Evolutionary conservation across 2,113 vertebrate genomes (phyloP).

Genomic region (Rousettus leschenaultii): DNA sequence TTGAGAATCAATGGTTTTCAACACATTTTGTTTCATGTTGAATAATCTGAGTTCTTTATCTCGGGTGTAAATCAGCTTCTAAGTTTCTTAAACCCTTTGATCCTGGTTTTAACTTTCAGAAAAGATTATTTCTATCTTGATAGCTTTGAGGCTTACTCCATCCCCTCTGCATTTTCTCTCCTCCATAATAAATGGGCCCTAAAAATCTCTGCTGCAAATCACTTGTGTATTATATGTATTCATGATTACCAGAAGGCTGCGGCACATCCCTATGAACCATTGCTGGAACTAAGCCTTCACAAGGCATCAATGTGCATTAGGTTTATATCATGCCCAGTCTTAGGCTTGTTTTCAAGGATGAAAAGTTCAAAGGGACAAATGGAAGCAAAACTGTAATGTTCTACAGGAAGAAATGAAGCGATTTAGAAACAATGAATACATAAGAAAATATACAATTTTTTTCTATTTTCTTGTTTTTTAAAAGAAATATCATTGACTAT

Average conservation of each 20-base stretch:
- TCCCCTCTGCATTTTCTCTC: constrained; percentile 20
- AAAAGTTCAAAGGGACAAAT: not conserved
- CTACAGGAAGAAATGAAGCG: not conserved
- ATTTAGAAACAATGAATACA: not conserved
- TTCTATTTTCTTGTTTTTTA: not conserved
- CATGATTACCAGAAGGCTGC: not conserved
- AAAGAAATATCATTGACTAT: not conserved
- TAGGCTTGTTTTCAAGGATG: not conserved
- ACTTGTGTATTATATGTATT: not conserved
- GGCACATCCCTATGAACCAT: not conserved
- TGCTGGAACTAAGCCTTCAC: not conserved
- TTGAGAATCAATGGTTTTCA: constrained; percentile 17
- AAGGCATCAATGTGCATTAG: not conserved
- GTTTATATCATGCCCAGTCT: not conserved
- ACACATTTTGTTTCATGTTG: constrained; percentile 35
- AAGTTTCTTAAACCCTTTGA: constrained; percentile 32
- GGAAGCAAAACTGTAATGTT: constrained; percentile 2
- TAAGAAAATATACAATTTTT: not conserved
- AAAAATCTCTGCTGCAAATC: constrained; percentile 20
- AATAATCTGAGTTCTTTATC: constrained; percentile 10
- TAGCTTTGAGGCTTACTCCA: not conserved
- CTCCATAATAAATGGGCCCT: not conserved
- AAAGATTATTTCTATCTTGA: constrained; percentile 36
- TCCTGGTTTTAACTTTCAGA: constrained; percentile 36
- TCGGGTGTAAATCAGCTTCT: constrained; percentile 21